phyloP scores from a whole-genome alignment of 2,888 invertebrate species.

The Leucophenga maculata region DNA sequence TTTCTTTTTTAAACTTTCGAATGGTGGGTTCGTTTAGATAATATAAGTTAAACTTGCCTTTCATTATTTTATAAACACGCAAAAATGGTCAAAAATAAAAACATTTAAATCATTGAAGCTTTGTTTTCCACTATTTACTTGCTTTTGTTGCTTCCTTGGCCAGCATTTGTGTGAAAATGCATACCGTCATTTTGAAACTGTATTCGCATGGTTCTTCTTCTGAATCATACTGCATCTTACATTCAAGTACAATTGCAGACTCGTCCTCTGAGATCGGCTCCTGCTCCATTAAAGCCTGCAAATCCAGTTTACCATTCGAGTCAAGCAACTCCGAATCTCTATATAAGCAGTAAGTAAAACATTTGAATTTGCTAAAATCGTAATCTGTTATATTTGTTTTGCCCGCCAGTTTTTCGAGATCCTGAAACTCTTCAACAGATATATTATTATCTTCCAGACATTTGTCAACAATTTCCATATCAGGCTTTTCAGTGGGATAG shows the following conservation, averaged over 20 bases:
- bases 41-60: background rate
- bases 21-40: background rate
- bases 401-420: background rate
- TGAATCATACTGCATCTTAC: constrained; percentile 4
- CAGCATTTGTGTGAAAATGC: background rate
- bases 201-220: constrained; percentile 14
- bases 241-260: background rate
- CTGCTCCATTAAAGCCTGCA: background rate
- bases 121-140: background rate
- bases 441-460: constrained; percentile 11
- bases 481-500: background rate
- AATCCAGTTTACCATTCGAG: constrained; percentile 9
- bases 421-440: background rate
- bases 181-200: constrained; percentile 5
- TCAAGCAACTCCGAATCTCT: background rate
- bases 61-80: background rate
- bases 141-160: background rate
- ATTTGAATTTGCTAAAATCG: constrained; percentile 16
- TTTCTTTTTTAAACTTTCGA: too few species aligned
- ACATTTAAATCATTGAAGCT: too few species aligned
- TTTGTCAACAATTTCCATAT: background rate
- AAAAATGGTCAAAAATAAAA: background rate
- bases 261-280: background rate
- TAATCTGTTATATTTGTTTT: background rate
- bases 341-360: constrained; percentile 13